Evolutionary conservation across 2,113 vertebrate species (phyloP).

Genomic region (Strix uralensis): DNA sequence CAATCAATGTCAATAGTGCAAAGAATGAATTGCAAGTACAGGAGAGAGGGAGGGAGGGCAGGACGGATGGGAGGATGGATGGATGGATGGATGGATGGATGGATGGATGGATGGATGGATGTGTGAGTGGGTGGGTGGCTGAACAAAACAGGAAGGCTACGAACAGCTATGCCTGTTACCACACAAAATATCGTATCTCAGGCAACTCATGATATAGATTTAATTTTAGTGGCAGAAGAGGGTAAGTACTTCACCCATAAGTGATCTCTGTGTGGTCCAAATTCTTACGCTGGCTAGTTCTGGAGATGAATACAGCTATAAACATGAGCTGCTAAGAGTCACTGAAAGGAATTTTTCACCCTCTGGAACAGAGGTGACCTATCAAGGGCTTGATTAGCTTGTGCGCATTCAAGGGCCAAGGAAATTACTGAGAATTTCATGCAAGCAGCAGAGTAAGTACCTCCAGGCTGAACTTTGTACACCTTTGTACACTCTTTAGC

Average conservation of each 20-base stretch:
- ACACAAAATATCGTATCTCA: background rate
- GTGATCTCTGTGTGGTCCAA: background rate
- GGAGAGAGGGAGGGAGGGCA: background rate
- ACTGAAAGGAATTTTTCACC: background rate
- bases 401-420: background rate
- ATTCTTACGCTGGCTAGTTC: background rate
- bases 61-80: background rate
- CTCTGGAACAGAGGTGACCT: background rate
- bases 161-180: background rate
- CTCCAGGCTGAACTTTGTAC: background rate
- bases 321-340: background rate
- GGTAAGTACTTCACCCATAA: background rate
- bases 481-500: background rate
- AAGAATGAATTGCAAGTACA: constrained; percentile 39
- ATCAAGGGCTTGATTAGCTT: background rate
- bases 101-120: background rate
- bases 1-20: constrained; percentile 69
- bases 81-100: background rate
- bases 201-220: background rate
- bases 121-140: background rate
- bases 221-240: background rate
- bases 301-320: background rate
- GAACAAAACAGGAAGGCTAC: background rate
- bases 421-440: background rate
- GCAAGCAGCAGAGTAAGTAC: background rate